These are phyloP conservation scores for Samia ricini DNA, from an alignment of 1,140 invertebrate genomes.

Conservation along the genomic window DNA sequence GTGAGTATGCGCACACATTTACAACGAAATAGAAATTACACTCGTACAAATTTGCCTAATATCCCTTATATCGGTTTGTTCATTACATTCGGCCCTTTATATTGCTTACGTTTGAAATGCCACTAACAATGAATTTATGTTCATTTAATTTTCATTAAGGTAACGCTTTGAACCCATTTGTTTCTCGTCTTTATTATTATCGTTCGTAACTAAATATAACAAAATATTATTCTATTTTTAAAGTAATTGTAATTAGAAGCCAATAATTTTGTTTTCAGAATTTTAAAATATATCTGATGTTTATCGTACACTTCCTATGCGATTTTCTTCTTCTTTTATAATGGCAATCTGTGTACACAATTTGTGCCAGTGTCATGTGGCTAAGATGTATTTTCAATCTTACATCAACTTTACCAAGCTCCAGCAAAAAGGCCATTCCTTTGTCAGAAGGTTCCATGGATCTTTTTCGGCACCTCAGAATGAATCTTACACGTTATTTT, in stretches of 20 bases:
- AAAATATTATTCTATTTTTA: conserved; percentile 7
- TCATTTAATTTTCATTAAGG: conserved; percentile 34
- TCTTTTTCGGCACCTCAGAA: too few species aligned
- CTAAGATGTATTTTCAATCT: too few species aligned
- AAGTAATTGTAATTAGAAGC: conserved; percentile 16
- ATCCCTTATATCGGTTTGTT: conserved; percentile 47
- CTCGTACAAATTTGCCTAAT: conserved; percentile 49
- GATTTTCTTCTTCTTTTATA: too few species aligned
- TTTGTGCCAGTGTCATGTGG: too few species aligned
- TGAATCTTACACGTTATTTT: too few species aligned
- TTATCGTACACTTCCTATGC: too few species aligned
- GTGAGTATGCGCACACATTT: conserved; percentile 39
- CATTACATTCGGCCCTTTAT: conserved; percentile 44
- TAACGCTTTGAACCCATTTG: background rate
- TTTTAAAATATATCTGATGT: background rate
- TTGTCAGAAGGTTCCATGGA: too few species aligned
- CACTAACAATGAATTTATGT: conserved; percentile 45
- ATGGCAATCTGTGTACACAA: too few species aligned
- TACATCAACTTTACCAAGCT: too few species aligned
- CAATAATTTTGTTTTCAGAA: conserved; percentile 13
- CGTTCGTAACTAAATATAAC: background rate
- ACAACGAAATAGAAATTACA: conserved; percentile 52
- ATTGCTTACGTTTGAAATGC: conserved; percentile 39
- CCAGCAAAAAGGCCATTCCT: too few species aligned
- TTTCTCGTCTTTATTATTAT: background rate